phyloP scores from a whole-genome alignment of 2,888 invertebrate genomes.

The Ariolimax columbianus region DNA sequence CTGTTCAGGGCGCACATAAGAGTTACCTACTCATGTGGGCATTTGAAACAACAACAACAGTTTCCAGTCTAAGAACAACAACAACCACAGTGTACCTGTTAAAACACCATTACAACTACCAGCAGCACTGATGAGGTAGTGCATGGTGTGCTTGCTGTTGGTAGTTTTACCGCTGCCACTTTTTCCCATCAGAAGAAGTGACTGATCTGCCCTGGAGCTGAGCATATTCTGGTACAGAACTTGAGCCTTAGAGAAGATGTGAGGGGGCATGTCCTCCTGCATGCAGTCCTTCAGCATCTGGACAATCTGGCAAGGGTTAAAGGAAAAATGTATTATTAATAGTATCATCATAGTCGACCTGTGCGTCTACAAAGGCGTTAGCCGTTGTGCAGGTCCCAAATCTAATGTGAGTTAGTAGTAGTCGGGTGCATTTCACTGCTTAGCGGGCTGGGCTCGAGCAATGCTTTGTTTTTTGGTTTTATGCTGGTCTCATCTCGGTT shows the following conservation, averaged over 20 bases:
- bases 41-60: too few relatives aligned
- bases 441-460: too few relatives aligned
- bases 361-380: too few relatives aligned
- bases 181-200: constrained; percentile 92
- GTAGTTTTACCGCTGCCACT: constrained; percentile 92
- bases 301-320: constrained; percentile 84
- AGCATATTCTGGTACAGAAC: constrained; percentile 93
- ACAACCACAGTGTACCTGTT: constrained; percentile 71
- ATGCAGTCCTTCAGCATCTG: constrained; percentile 96
- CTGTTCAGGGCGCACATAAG: too few relatives aligned
- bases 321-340: neutral
- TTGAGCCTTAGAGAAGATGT: constrained; percentile 95
- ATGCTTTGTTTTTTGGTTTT: too few relatives aligned
- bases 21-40: too few relatives aligned
- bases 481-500: too few relatives aligned
- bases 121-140: constrained; percentile 90
- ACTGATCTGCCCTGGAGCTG: constrained; percentile 91
- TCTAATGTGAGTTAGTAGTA: too few relatives aligned
- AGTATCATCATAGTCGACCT: too few relatives aligned
- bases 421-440: too few relatives aligned
- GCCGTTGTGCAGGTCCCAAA: too few relatives aligned
- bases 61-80: too few relatives aligned
- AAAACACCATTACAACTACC: constrained; percentile 86
- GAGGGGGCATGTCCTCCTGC: constrained; percentile 96
- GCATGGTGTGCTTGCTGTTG: constrained; percentile 91